Evolutionary conservation across 2,797 vertebrate species (phyloP).

Genomic region (Danio kyathit): DNA sequence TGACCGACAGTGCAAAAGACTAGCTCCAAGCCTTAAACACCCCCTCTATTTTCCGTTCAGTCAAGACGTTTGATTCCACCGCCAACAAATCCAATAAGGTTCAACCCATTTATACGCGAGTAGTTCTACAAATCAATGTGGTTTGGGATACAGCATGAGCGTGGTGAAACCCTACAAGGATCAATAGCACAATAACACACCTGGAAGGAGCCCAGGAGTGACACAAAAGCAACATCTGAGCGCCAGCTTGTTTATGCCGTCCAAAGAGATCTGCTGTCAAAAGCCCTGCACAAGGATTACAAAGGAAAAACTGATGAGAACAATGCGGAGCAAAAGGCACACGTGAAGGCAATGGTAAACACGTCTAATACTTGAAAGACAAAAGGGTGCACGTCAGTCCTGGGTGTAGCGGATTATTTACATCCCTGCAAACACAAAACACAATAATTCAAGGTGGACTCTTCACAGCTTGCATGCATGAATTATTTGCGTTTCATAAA

Average conservation of each 20-base stretch:
- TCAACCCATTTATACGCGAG: constrained; percentile 67
- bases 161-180: constrained; percentile 73
- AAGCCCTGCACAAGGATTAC: background rate
- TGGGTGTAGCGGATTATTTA: constrained; percentile 52
- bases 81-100: constrained; percentile 70
- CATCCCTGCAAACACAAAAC: constrained; percentile 51
- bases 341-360: constrained; percentile 20
- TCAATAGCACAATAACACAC: constrained; percentile 77
- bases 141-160: constrained; percentile 70
- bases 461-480: constrained; percentile 65
- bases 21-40: constrained; percentile 64
- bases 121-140: constrained; percentile 72
- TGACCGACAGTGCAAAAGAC: constrained; percentile 41
- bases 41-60: constrained; percentile 61
- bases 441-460: constrained; percentile 60
- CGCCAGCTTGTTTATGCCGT: constrained; percentile 11
- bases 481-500: constrained; percentile 66
- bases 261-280: constrained; percentile 23
- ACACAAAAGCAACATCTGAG: constrained; percentile 43
- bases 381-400: constrained; percentile 45
- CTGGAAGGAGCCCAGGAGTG: constrained; percentile 61
- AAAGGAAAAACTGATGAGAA: constrained; percentile 19
- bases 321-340: constrained; percentile 4
- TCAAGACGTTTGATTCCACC: constrained; percentile 59
- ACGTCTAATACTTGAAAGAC: constrained; percentile 49